Evolutionary conservation across 2,888 invertebrate species (phyloP).

Genomic region (Apocheima hispidaria): DNA sequence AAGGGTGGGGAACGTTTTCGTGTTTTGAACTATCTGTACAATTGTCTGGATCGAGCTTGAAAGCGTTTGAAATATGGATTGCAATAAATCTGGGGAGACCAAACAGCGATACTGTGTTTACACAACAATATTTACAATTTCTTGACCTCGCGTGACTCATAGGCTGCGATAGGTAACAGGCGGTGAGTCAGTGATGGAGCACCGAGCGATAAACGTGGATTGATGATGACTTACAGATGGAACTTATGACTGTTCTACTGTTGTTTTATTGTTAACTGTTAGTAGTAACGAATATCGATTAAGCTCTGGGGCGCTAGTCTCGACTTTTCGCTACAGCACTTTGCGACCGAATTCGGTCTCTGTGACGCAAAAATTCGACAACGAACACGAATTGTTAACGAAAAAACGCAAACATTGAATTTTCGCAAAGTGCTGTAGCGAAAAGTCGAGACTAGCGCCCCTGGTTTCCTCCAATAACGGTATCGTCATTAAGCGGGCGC

Average conservation of each 20-base stretch:
- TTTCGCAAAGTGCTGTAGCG: no score
- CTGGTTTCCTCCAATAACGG: no score
- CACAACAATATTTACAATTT: conserved; percentile 52
- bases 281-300: background rate
- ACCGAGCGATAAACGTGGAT: conserved; percentile 38
- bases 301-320: no score
- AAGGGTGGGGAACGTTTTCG: no score
- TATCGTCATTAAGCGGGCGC: no score
- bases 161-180: conserved; percentile 37
- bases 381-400: no score
- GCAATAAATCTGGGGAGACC: conserved; percentile 47
- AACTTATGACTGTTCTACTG: background rate
- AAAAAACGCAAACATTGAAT: no score
- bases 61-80: conserved; percentile 16
- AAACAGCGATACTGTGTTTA: conserved; percentile 49
- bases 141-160: conserved; percentile 59
- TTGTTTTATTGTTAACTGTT: conserved; percentile 6
- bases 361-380: no score
- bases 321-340: no score
- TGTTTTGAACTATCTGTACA: background rate
- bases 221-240: conserved; percentile 29
- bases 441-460: no score
- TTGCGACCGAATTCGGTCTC: no score
- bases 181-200: conserved; percentile 50
- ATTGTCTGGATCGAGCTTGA: background rate